These are phyloP conservation scores for Trinectes maculatus DNA, from an alignment of 2,113 vertebrate species.

Conservation along the genomic window DNA sequence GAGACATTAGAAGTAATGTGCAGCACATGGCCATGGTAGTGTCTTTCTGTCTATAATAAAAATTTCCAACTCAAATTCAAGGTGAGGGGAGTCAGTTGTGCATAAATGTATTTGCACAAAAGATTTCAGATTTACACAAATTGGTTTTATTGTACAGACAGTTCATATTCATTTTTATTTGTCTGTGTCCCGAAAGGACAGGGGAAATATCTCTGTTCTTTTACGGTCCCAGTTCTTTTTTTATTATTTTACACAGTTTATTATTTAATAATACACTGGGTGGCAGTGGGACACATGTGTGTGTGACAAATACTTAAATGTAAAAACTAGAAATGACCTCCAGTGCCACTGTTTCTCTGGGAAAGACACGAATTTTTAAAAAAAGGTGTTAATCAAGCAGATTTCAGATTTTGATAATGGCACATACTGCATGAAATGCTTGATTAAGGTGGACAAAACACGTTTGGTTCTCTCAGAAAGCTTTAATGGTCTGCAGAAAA, in stretches of 20 bases:
- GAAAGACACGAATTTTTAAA: no score
- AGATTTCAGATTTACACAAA: no score
- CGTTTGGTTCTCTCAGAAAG: no score
- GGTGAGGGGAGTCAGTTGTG: constrained; percentile 2
- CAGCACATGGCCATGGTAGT: constrained; percentile 41
- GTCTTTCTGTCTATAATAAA: constrained; percentile 68
- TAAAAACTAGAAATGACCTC: no score
- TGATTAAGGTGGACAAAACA: constrained; percentile 37
- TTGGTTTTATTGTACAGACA: not conserved
- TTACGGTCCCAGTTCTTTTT: no score
- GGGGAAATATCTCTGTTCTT: not conserved
- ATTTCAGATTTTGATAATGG: no score
- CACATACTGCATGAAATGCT: not conserved
- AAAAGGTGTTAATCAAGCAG: no score
- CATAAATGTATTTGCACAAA: constrained; percentile 1
- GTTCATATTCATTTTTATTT: constrained; percentile 6
- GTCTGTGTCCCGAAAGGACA: constrained; percentile 15
- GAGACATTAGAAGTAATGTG: constrained; percentile 29
- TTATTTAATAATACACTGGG: no score
- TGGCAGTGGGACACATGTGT: constrained; percentile 23
- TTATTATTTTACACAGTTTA: no score
- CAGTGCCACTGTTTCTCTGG: constrained; percentile 4
- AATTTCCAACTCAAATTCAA: constrained; percentile 45
- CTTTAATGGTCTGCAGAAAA: no score
- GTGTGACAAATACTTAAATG: no score